Evolutionary conservation across 1,140 invertebrate species (phyloP), one percentile per base, ranked within the genome.

Genomic region (Drusus annulatus): DNA sequence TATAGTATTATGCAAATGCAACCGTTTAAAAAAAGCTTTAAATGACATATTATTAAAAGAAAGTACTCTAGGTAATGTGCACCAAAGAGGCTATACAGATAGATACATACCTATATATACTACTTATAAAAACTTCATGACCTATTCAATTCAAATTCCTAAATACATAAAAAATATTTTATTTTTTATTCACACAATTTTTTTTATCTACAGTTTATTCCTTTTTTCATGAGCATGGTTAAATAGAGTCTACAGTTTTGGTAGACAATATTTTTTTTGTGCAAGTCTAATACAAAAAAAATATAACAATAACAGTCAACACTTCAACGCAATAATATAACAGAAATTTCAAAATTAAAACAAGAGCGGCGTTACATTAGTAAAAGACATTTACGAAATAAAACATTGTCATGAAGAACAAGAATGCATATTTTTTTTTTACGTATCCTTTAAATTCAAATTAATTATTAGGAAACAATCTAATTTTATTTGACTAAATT

Each of bases 241-340:
- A 19, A 58, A 21, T 58, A 58, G 21, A 8, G 21, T 58, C 54
- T 58, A 58, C 54, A 58, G 19, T 17, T 56, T 56, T 56, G 52
- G n/a, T 19, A 56, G 21, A 58, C 17, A 58, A 17, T 19, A 28
- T 36, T 17, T 36, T 28, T 65, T 65, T 65, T 65, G 63, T 65
- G 63, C 63, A 65, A 36, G 2, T 65, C 63, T 65, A 65, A 17
- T 25, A 19, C 54, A 58, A 65, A 65, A 6, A 65, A 65, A 65
- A n/a, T 36, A 36, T 28, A 65, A 65, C 63, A 65, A 65, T 65
- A 36, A 36, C 31, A 36, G 31, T 63, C 15, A 25, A 63, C 19
- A 63, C 25, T 8, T 63, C 4, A 63, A 65, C 17, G 63, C 17
- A 65, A 36, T 28, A 65, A 65, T 65, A 65, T 36, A 31, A 36